Conservation (phyloP, 2,797 vertebrate genomes). For the Lophius americanus region DNA sequence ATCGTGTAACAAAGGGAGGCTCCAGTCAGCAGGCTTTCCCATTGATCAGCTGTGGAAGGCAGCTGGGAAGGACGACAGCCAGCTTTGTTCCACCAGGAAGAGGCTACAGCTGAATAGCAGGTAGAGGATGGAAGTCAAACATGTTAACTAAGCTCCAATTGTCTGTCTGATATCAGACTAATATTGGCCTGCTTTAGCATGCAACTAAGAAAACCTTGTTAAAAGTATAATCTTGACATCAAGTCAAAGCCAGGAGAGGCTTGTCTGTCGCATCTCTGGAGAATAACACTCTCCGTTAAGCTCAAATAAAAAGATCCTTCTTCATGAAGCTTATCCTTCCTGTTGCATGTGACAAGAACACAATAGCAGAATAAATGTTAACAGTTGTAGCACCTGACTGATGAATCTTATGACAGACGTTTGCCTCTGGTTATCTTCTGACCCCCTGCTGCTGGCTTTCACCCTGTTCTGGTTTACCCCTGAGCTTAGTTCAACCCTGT, state of each 20-base stretch:
- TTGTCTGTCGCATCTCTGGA: conserved; percentile 19
- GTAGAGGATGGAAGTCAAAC: conserved; percentile 61
- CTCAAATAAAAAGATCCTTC: conserved; percentile 17
- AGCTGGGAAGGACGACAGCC: conserved; percentile 43
- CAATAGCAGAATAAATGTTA: conserved; percentile 15
- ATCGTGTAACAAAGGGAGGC: conserved; percentile 76
- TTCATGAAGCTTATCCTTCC: conserved; percentile 35
- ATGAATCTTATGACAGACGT: conserved; percentile 15
- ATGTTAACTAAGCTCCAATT: conserved; percentile 48
- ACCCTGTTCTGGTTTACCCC: conserved; percentile 10
- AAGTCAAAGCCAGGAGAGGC: conserved; percentile 16
- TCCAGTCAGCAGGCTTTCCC: conserved; percentile 63
- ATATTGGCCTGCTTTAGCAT: conserved; percentile 52
- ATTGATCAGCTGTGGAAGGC: conserved; percentile 68
- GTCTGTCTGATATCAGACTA: conserved; percentile 35
- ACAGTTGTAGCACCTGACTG: conserved; percentile 18
- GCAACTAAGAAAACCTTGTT: conserved; percentile 22
- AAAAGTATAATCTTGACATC: background rate
- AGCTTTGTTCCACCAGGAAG: conserved; percentile 69
- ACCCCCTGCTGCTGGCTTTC: background rate
- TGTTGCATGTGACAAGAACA: conserved; percentile 32
- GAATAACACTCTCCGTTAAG: conserved; percentile 34
- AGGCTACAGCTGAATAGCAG: conserved; percentile 59
- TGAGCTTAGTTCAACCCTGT: conserved; percentile 46
- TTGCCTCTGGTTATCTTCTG: conserved; percentile 24